phyloP scores from a whole-genome alignment of 2,888 invertebrate genomes.

The Heliconius ismenius region DNA sequence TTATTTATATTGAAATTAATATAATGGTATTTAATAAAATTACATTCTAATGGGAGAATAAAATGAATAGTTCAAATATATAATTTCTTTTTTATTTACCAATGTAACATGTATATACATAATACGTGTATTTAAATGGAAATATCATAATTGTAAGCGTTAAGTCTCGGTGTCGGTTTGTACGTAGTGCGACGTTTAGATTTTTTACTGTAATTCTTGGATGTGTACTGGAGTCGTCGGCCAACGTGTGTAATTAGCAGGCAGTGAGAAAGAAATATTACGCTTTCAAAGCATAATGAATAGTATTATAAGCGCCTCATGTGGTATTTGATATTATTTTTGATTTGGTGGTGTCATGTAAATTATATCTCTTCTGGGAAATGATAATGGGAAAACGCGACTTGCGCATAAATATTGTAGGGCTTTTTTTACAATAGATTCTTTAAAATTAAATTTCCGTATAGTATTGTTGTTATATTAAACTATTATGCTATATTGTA shows the following conservation, averaged over 20 bases:
- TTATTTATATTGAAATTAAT: conserved; percentile 7
- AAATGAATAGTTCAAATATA: conserved; percentile 7
- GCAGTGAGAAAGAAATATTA: too few species aligned
- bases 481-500: conserved; percentile 79
- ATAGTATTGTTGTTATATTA: conserved; percentile 76
- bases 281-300: conserved; percentile 39
- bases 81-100: neutral
- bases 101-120: neutral
- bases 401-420: conserved; percentile 49
- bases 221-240: conserved; percentile 25
- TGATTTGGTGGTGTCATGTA: conserved; percentile 50
- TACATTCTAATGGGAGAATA: neutral
- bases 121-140: neutral
- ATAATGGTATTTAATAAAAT: neutral
- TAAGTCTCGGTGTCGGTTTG: conserved; percentile 30
- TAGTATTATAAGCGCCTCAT: conserved; percentile 45
- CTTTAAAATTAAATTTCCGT: conserved; percentile 57
- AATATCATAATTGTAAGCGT: conserved; percentile 17
- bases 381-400: conserved; percentile 53
- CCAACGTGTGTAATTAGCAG: conserved; percentile 27
- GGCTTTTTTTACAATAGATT: conserved; percentile 59
- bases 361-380: conserved; percentile 49
- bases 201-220: conserved; percentile 36
- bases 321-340: conserved; percentile 40
- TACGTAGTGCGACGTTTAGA: conserved; percentile 29